These are phyloP conservation scores for Drosophila rhopaloa DNA, from an alignment of 1,140 invertebrate species.

Conservation along the genomic window DNA sequence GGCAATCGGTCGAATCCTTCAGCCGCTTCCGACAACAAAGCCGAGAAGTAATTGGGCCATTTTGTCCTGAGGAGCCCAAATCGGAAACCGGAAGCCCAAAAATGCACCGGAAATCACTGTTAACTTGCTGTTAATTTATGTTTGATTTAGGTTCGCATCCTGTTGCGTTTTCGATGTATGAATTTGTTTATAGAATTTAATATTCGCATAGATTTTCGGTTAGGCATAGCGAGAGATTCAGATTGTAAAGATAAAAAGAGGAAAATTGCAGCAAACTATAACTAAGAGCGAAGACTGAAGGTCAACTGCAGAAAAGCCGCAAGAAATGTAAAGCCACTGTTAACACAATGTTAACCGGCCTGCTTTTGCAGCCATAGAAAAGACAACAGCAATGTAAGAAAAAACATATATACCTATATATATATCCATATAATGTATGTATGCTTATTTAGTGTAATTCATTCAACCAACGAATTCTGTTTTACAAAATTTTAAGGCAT, in stretches of 20 bases:
- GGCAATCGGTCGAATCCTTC: conserved; percentile 54
- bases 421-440: conserved; percentile 32
- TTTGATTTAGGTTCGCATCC: conserved; percentile 60
- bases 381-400: conserved; percentile 67
- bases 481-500: conserved; percentile 36
- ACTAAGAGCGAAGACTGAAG: conserved; percentile 77
- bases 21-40: conserved; percentile 1
- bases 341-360: conserved; percentile 45
- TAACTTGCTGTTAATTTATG: conserved; percentile 56
- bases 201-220: conserved; percentile 36
- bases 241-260: conserved; percentile 12
- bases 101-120: conserved; percentile 49
- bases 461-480: conserved; percentile 42
- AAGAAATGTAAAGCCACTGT: conserved; percentile 47
- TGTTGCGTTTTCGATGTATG: conserved; percentile 52
- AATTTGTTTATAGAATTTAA: conserved; percentile 66
- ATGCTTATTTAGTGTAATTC: conserved; percentile 48
- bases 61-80: background rate
- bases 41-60: conserved; percentile 33
- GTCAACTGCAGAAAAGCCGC: conserved; percentile 65
- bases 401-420: conserved; percentile 44
- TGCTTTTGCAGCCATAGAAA: conserved; percentile 68
- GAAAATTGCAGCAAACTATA: conserved; percentile 35
- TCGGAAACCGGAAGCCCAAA: conserved; percentile 21
- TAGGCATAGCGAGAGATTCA: conserved; percentile 27